Evolutionary conservation across 1,140 invertebrate species (phyloP).

Genomic region (Formica exsecta): DNA sequence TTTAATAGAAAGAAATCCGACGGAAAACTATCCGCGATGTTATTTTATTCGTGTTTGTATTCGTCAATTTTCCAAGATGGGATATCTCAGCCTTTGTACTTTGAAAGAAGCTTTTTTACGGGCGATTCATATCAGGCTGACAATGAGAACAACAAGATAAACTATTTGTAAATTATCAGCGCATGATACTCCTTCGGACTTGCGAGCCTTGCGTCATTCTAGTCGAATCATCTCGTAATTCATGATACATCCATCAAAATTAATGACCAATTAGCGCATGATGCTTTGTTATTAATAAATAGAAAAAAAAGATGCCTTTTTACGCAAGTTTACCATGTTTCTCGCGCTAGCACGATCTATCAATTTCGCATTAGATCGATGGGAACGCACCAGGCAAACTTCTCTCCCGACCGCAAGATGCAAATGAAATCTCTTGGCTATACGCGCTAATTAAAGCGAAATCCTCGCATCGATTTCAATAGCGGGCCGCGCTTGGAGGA

Average conservation of each 20-base stretch:
- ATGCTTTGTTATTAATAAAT: not conserved
- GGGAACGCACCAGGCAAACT: constrained; percentile 15
- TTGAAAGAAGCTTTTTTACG: not conserved
- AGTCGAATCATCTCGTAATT: not conserved
- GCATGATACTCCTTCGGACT: not conserved
- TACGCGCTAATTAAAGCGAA: constrained; percentile 70
- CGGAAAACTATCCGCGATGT: constrained; percentile 6
- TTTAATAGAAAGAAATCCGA: constrained; percentile 9
- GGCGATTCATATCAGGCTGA: not conserved
- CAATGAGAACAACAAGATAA: not conserved
- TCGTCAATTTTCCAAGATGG: constrained; percentile 21
- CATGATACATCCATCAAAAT: not conserved
- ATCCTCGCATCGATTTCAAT: constrained; percentile 68
- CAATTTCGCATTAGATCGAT: constrained; percentile 23
- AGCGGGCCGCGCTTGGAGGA: constrained; percentile 33
- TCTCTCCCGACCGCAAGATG: constrained; percentile 39
- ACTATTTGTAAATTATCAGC: constrained; percentile 8
- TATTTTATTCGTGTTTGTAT: not conserved
- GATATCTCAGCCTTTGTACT: constrained; percentile 13
- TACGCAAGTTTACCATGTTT: not conserved
- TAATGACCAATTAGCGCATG: not conserved
- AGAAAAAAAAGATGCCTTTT: not conserved
- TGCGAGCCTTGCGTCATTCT: not conserved
- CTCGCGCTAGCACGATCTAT: not conserved
- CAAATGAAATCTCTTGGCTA: constrained; percentile 44